Evolutionary conservation across 1,140 invertebrate genomes (phyloP).

Genomic region (Sinella curviseta): DNA sequence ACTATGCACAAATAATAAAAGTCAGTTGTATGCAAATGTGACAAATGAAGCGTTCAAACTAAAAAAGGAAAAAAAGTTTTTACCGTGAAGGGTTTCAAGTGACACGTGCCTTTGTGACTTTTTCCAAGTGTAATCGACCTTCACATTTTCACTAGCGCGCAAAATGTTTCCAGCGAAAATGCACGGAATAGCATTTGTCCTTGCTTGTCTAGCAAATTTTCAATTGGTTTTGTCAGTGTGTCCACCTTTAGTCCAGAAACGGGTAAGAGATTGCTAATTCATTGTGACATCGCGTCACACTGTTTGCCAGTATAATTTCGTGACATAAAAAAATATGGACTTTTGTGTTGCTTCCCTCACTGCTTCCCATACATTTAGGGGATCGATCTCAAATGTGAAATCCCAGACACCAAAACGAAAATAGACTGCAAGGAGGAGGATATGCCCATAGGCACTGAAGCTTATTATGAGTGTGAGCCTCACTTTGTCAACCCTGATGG

Average conservation of each 20-base stretch:
- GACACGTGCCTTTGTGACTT: too few relatives aligned
- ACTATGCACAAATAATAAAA: too few relatives aligned
- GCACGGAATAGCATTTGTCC: not conserved
- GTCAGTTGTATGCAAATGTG: too few relatives aligned
- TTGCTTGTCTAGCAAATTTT: not conserved
- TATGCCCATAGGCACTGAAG: conserved; percentile 32
- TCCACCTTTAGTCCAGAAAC: not conserved
- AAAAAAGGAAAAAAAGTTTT: too few relatives aligned
- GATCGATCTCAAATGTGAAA: conserved; percentile 28
- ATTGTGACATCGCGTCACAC: too few relatives aligned
- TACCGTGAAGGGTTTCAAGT: too few relatives aligned
- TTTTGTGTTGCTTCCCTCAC: too few relatives aligned
- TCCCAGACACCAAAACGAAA: conserved; percentile 4
- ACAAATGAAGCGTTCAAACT: too few relatives aligned
- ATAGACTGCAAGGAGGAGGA: conserved; percentile 30
- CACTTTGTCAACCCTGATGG: conserved; percentile 29
- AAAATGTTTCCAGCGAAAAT: not conserved
- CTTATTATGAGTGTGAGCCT: conserved; percentile 22
- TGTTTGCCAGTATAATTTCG: too few relatives aligned
- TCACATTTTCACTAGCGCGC: too few relatives aligned
- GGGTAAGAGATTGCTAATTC: not conserved
- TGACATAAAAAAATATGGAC: too few relatives aligned
- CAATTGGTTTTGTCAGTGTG: not conserved
- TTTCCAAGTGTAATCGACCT: too few relatives aligned
- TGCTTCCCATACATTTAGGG: conserved; percentile 16